These are phyloP conservation scores for Pyrgilauda ruficollis DNA, from an alignment of 2,113 vertebrate genomes.

Conservation along the genomic window DNA sequence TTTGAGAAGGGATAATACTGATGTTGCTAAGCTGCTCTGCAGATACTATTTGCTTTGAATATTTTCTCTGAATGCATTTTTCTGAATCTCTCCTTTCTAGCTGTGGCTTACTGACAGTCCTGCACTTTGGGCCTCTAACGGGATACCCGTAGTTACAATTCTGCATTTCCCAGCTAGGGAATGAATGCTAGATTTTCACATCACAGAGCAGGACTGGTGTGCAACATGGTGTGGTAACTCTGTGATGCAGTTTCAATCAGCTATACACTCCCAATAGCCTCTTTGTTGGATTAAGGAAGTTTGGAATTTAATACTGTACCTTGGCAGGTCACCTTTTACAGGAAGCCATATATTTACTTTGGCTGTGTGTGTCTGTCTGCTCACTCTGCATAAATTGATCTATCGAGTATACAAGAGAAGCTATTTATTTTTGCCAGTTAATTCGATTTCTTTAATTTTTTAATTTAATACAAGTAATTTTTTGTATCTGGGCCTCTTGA, in stretches of 20 bases:
- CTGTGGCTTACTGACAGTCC: neutral
- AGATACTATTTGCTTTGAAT: neutral
- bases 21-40: neutral
- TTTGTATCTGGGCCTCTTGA: neutral
- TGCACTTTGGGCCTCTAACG: neutral
- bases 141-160: neutral
- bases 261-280: neutral
- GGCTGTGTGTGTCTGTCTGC: neutral
- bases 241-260: neutral
- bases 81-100: neutral
- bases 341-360: slow-evolving; percentile 12
- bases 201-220: neutral
- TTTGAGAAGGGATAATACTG: neutral
- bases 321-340: neutral
- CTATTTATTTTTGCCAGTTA: neutral
- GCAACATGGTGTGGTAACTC: neutral
- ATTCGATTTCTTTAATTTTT: neutral
- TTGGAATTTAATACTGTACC: neutral
- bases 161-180: neutral
- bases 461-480: neutral
- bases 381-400: neutral
- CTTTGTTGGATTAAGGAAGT: neutral
- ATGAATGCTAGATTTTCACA: neutral
- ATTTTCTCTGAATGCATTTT: neutral
- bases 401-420: neutral